A percentile compares a stretch with the other conserved stretches of the same genome.
These are phyloP conservation scores for Pseudotriccus pelzelni DNA, from an alignment of 2,797 vertebrate species.

Conservation along the genomic window DNA sequence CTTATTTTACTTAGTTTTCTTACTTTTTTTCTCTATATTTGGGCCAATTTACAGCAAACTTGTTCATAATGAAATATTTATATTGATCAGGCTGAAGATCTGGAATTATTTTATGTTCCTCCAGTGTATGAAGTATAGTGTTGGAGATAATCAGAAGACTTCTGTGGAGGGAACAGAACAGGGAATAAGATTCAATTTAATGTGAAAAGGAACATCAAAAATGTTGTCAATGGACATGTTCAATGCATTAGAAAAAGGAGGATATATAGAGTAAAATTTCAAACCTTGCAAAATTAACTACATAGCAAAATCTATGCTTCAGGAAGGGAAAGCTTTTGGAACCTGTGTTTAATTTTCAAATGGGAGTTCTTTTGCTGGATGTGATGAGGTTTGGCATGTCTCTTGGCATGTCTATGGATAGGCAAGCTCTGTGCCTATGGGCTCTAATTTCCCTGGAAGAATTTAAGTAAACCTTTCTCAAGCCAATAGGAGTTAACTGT, in stretches of 20 bases:
- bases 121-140: neutral
- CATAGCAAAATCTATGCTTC: neutral
- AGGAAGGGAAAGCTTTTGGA: constrained; percentile 34
- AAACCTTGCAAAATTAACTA: constrained; percentile 13
- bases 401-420: constrained; percentile 17
- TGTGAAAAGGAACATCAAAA: neutral
- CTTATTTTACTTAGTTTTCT: neutral
- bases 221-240: neutral
- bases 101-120: neutral
- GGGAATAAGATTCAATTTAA: neutral
- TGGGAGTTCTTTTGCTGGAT: constrained; percentile 28
- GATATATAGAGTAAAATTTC: neutral
- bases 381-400: constrained; percentile 52
- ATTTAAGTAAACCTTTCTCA: constrained; percentile 41
- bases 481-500: constrained; percentile 13
- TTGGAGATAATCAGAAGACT: neutral
- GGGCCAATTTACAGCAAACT: neutral
- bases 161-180: neutral
- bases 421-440: neutral
- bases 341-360: constrained; percentile 61
- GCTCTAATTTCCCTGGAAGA: constrained; percentile 46
- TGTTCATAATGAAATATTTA: neutral
- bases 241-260: neutral
- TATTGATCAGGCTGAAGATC: neutral
- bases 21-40: neutral